These are phyloP conservation scores for Charanyca ferruginea DNA, from an alignment of 2,888 invertebrate genomes.

Conservation along the genomic window DNA sequence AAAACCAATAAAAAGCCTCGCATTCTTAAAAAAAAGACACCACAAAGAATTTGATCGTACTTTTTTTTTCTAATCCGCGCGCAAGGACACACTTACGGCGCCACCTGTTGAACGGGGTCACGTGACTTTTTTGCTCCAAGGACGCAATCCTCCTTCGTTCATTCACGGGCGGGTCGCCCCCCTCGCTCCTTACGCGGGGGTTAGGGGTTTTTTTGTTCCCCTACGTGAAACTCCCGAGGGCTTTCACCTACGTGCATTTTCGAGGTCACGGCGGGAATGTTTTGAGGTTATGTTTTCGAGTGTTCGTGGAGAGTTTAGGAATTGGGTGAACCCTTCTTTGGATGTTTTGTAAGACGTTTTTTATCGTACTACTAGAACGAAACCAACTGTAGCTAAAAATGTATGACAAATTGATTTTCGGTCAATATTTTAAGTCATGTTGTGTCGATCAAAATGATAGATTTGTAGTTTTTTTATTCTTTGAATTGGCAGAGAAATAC, in stretches of 20 bases:
- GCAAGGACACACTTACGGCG: slow-evolving; percentile 89
- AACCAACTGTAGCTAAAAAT: neutral
- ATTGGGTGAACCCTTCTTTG: slow-evolving; percentile 72
- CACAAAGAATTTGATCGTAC: slow-evolving; percentile 61
- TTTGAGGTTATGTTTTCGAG: slow-evolving; percentile 86
- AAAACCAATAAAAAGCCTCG: slow-evolving; percentile 8
- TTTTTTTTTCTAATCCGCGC: slow-evolving; percentile 83
- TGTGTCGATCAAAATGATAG: neutral
- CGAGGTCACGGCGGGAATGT: slow-evolving; percentile 89
- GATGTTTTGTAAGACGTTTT: neutral
- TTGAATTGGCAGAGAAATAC: neutral
- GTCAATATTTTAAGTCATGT: neutral
- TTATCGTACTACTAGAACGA: neutral
- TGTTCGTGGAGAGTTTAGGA: slow-evolving; percentile 75
- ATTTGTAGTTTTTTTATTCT: neutral
- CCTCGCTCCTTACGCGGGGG: slow-evolving; percentile 86
- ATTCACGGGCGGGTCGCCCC: slow-evolving; percentile 88
- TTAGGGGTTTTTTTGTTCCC: slow-evolving; percentile 89
- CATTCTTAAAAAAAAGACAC: slow-evolving; percentile 42
- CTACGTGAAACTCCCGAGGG: slow-evolving; percentile 89
- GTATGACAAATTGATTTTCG: neutral
- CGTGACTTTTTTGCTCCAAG: slow-evolving; percentile 91
- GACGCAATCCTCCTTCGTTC: slow-evolving; percentile 90
- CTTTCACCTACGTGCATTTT: slow-evolving; percentile 91
- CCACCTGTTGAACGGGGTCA: slow-evolving; percentile 90